Conservation (phyloP, 2,888 invertebrate species). For the Agriopis leucophaearia region DNA sequence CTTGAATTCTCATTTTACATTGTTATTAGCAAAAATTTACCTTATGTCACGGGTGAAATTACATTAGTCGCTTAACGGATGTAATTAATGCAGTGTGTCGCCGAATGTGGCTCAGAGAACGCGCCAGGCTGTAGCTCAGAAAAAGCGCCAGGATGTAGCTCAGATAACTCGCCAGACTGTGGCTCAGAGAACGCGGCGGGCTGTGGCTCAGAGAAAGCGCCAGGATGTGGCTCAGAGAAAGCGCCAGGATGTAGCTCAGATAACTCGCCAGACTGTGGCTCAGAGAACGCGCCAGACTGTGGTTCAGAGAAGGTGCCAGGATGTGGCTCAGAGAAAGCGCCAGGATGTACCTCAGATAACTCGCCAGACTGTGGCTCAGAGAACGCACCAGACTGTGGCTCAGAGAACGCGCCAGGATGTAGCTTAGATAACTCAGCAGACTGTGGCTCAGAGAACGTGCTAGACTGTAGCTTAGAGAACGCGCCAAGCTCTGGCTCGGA, state of each 20-base stretch:
- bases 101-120: neutral
- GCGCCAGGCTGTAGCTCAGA: neutral
- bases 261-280: neutral
- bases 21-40: neutral
- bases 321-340: neutral
- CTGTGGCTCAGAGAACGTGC: neutral
- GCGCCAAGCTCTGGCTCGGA: neutral
- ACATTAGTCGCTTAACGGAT: too few relatives aligned
- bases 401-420: neutral
- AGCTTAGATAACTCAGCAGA: neutral
- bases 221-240: neutral
- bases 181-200: neutral
- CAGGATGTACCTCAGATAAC: neutral
- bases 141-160: neutral
- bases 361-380: neutral
- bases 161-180: neutral
- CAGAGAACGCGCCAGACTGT: neutral
- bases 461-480: neutral
- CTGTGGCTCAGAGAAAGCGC: neutral
- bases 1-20: slow-evolving; percentile 28
- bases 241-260: neutral
- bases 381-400: neutral
- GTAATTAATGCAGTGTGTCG: neutral
- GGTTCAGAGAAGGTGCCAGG: neutral
- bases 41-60: too few relatives aligned